Evolutionary conservation across 2,113 vertebrate genomes (phyloP).

Genomic region (Trematomus loennbergii): DNA sequence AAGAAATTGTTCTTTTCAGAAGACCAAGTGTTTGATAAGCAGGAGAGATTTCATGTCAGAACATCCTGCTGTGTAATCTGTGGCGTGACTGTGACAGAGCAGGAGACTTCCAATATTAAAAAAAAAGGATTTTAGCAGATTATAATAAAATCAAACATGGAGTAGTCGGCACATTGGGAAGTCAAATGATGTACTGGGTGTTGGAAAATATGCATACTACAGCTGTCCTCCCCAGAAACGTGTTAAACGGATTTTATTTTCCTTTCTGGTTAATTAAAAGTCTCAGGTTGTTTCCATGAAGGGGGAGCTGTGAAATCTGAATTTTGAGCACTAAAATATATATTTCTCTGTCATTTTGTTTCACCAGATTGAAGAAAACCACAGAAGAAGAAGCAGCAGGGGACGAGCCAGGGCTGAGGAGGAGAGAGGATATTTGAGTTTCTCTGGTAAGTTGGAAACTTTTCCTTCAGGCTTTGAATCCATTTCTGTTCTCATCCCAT

Average conservation of each 20-base stretch:
- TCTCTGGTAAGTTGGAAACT: constrained; percentile 70
- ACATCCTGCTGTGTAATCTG: constrained; percentile 46
- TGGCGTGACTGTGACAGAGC: constrained; percentile 23
- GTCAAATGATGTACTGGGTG: constrained; percentile 13
- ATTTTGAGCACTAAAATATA: constrained; percentile 10
- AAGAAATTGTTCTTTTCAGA: constrained; percentile 13
- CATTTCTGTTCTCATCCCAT: constrained; percentile 14
- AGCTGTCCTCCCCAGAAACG: constrained; percentile 6
- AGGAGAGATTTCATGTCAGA: constrained; percentile 29
- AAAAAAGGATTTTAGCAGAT: constrained; percentile 38
- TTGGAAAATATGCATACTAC: constrained; percentile 25
- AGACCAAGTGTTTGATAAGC: constrained; percentile 17
- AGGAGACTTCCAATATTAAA: constrained; percentile 21
- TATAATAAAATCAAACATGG: constrained; percentile 36
- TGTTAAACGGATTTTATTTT: constrained; percentile 31
- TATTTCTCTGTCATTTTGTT: constrained; percentile 42
- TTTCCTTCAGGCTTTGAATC: constrained; percentile 22
- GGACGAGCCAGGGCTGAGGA: constrained; percentile 22
- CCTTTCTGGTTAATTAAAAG: constrained; percentile 30
- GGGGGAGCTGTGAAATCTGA: constrained; percentile 1
- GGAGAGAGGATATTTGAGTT: constrained; percentile 39
- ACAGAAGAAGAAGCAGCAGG: constrained; percentile 20
- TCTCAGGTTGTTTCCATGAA: not conserved
- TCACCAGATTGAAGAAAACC: constrained; percentile 58
- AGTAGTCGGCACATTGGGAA: constrained; percentile 10